Base-by-base conservation (phyloP, 2,888 invertebrate species). In the Spatulosminthurus flaviceps region DNA sequence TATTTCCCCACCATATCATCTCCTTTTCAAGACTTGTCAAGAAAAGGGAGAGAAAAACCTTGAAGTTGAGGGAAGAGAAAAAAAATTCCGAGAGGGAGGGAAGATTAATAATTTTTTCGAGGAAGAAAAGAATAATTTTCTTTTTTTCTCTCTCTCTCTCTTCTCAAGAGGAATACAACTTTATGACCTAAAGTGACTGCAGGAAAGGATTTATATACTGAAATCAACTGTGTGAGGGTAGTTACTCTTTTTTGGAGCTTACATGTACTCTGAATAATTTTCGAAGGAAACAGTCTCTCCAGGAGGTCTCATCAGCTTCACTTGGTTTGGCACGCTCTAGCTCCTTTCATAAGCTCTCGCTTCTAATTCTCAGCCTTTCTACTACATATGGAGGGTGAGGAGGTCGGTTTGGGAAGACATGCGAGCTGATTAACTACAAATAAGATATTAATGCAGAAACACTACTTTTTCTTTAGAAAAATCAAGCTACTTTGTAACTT, bases 321-420 rank as follows among this genome's bases (percentile, higher is more conserved):
- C 82, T 81, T 83, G 81, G 83, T 83, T 84, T 83, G 82, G 84
- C 84, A 84, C 83, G 83, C 84, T 84, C 83, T 81, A 79, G 67
- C 79, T 79, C 77, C 51, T 51, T 51, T 51, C 51, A 51, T 34
- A 51, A 51, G 19, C 7, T 51, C 51, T 51, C 51, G 16, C 51
- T 51, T 51, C n/a, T 51, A 51, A 51, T 51, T 51, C 51, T 51
- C 16, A 51, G 5, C 51, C 51, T n/a, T 51, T 51, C 2, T 51
- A 51, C n/a, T 4, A 2, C 51, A 51, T 51, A 51, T 7, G 41
- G 13, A 13, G 51, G 51, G 51, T 51, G 51, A 51, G n/a, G 51
- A 51, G 51, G n/a, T 51, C n/a, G 51, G n/a, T 51, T 51, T n/a
- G n/a, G 51, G 1, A 19, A 51, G n/a, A 51, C 51, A 51, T 51